phyloP scores from a whole-genome alignment of 2,888 invertebrate species.

The Palloptera scutellata region DNA sequence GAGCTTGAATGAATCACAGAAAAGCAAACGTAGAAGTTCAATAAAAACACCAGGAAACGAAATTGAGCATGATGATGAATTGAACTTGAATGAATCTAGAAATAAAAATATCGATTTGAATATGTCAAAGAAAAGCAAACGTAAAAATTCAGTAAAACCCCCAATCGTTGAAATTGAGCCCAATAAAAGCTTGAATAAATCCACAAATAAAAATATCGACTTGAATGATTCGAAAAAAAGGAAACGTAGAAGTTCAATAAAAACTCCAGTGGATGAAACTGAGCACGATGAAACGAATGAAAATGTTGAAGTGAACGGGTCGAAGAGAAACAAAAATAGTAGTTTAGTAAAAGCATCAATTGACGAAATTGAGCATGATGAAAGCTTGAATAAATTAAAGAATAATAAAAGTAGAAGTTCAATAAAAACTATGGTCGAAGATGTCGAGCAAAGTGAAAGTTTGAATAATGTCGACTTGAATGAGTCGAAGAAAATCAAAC shows the following conservation, averaged over 20 bases:
- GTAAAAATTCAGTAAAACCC: slow-evolving; percentile 1
- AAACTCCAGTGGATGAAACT: not conserved
- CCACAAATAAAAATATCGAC: not conserved
- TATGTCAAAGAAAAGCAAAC: not conserved
- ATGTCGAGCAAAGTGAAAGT: not conserved
- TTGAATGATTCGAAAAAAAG: not conserved
- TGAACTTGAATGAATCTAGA: not conserved
- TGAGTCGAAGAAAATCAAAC: too few relatives aligned
- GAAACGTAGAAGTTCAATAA: not conserved
- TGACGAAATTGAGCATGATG: not conserved
- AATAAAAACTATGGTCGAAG: not conserved
- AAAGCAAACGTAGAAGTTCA: not conserved
- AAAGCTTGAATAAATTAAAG: not conserved
- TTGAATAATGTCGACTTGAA: too few relatives aligned
- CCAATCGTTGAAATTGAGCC: not conserved
- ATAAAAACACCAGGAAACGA: not conserved
- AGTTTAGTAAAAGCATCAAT: not conserved
- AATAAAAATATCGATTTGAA: slow-evolving; percentile 5
- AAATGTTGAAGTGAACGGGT: slow-evolving; percentile 11
- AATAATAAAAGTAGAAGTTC: not conserved
- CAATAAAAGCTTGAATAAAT: not conserved
- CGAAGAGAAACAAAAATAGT: not conserved
- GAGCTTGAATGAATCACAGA: not conserved
- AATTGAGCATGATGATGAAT: slow-evolving; percentile 15
- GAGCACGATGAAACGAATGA: not conserved